Base-by-base conservation (phyloP, 2,888 invertebrate species). In the Gymnoscelis rufifasciata region DNA sequence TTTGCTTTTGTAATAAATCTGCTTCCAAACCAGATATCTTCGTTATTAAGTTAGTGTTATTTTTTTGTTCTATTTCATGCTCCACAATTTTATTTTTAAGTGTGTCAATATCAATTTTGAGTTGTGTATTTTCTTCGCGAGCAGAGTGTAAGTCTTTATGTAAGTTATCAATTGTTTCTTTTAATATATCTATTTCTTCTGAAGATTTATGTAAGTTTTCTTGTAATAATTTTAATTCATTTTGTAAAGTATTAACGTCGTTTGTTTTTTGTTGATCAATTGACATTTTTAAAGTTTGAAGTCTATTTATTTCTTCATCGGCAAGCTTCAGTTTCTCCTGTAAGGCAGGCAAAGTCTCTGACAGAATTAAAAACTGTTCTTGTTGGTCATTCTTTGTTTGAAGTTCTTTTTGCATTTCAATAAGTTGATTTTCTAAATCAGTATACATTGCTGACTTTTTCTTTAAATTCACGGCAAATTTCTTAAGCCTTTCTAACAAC, bases 401-500 rank as follows among this genome's bases (percentile, higher is more conserved):
- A 7, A 83, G 53, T 56, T 81, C 72, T 59, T 74, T 81, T 60
- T 82, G 76, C 33, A 67, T 63, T 51, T 82, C 78, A 26, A 64
- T 63, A 27, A 78, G 66, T 55, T 88, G 91, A 33, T 74, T 70
- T 77, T 94, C 93, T 26, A 94, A 72, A 53, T 94, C 93, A 26
- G 90, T 83, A 57, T 91, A 92, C 52, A 91, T 88, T 0, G 84
- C 69, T 0, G 90, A 88, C 66, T 94, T 94, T 68, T 93, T 94
- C 71, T 94, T 95, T 7, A 95, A 83, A 64, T 91, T 93, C 0
- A 92, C 90, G 0, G 94, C 95, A 62, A 93, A 91, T 64, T 94
- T 94, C 66, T 94, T 95, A 66, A 94, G 88, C 74, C 94, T 95
- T 45, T 94, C 94, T 42, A 93, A 73, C 51, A 93, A 90, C 39